Conservation (phyloP, 2,888 invertebrate species). For the Nomada hirtipes region DNA sequence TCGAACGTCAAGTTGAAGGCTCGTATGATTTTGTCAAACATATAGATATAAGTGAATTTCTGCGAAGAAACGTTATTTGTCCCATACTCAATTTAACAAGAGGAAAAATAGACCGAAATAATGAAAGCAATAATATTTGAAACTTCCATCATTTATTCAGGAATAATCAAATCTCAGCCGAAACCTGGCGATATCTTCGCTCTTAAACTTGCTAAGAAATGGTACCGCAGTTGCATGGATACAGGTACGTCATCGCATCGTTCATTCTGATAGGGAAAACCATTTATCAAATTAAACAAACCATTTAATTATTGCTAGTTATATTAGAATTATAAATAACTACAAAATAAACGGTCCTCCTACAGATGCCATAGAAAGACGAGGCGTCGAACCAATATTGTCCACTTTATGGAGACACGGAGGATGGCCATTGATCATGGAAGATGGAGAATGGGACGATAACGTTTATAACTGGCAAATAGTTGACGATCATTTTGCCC, state of each 20-base stretch:
- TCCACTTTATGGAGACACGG: slow-evolving; percentile 70
- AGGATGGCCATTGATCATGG: slow-evolving; percentile 76
- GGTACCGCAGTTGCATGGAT: slow-evolving; percentile 73
- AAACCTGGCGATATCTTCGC: slow-evolving; percentile 66
- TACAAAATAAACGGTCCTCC: neutral
- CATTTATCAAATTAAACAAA: neutral
- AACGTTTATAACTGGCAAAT: slow-evolving; percentile 70
- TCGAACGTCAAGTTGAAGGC: slow-evolving; percentile 39
- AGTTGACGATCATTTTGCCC: slow-evolving; percentile 70
- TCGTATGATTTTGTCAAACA: neutral
- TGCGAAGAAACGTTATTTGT: too few relatives aligned
- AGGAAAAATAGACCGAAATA: neutral
- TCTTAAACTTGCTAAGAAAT: slow-evolving; percentile 71
- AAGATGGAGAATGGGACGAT: slow-evolving; percentile 71
- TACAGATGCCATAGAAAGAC: slow-evolving; percentile 60
- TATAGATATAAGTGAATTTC: too few relatives aligned
- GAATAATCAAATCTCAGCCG: neutral
- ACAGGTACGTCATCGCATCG: slow-evolving; percentile 58
- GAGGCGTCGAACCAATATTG: slow-evolving; percentile 68
- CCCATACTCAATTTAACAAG: too few relatives aligned
- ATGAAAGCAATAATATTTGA: neutral
- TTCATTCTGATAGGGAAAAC: neutral
- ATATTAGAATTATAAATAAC: neutral
- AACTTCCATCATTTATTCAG: slow-evolving; percentile 5
- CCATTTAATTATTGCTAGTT: neutral